Conservation (phyloP, 2,888 invertebrate genomes). For the Ceratothoa steindachneri region DNA sequence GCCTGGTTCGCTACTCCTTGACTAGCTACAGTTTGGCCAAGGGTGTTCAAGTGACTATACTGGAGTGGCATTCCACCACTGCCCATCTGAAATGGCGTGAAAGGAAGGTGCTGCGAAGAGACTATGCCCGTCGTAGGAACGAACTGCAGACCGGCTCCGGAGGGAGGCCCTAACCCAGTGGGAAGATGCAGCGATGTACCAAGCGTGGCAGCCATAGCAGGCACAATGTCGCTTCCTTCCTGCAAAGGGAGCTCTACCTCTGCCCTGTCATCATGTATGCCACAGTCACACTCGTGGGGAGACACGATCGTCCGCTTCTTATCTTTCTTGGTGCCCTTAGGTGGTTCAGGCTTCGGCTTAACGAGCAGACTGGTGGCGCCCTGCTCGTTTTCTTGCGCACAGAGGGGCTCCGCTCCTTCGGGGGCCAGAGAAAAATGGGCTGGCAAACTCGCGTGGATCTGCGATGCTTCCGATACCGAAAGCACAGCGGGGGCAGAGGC, state of each 20-base stretch:
- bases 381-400: not conserved
- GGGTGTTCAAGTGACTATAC: constrained; percentile 30
- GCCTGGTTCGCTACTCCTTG: constrained; percentile 41
- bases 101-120: constrained; percentile 37
- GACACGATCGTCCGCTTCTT: constrained; percentile 36
- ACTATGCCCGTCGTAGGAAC: constrained; percentile 34
- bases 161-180: constrained; percentile 33
- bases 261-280: constrained; percentile 22
- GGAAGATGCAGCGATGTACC: constrained; percentile 36
- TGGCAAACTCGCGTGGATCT: constrained; percentile 32
- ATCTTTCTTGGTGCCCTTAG: constrained; percentile 27
- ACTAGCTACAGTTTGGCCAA: constrained; percentile 24
- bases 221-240: not conserved
- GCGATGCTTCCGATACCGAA: constrained; percentile 19
- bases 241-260: constrained; percentile 29
- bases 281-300: constrained; percentile 32
- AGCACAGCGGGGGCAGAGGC: constrained; percentile 34
- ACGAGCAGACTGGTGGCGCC: not conserved
- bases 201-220: constrained; percentile 14
- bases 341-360: not conserved
- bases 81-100: constrained; percentile 42
- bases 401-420: not conserved
- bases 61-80: constrained; percentile 34
- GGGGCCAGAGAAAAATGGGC: constrained; percentile 21
- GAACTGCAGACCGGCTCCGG: constrained; percentile 33